Conservation (phyloP, 2,797 vertebrate genomes). For the Phyllotis vaccarum region DNA sequence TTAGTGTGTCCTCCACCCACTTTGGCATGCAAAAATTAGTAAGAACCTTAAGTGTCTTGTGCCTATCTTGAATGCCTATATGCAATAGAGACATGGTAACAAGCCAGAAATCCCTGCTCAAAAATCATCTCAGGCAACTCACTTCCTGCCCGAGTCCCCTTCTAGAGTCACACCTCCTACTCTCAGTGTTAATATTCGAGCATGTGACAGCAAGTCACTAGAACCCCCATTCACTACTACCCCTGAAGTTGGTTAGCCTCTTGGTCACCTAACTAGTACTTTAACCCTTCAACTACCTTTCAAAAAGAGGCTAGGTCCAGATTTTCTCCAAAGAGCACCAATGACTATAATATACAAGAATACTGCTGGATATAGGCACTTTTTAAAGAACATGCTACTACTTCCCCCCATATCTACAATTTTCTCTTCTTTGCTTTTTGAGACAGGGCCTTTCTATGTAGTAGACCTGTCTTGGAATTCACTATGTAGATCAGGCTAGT, state of each 20-base stretch:
- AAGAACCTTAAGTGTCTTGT: neutral
- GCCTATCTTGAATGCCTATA: neutral
- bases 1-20: neutral
- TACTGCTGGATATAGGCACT: neutral
- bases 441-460: neutral
- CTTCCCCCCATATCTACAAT: neutral
- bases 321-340: neutral
- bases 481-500: neutral
- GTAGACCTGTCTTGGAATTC: neutral
- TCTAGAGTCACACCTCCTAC: neutral
- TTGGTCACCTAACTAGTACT: neutral
- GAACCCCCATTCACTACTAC: neutral
- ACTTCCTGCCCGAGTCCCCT: neutral
- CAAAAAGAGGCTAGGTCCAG: neutral
- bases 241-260: neutral
- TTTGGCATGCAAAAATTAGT: neutral
- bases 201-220: neutral
- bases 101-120: neutral
- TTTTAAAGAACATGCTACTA: neutral
- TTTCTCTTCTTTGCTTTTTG: neutral
- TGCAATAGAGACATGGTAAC: neutral
- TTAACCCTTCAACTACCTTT: constrained; percentile 33
- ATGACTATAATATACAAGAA: neutral
- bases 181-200: neutral
- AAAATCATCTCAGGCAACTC: constrained; percentile 1